Evolutionary conservation across 2,888 invertebrate species (phyloP).

Genomic region (Neoaliturus tenellus): DNA sequence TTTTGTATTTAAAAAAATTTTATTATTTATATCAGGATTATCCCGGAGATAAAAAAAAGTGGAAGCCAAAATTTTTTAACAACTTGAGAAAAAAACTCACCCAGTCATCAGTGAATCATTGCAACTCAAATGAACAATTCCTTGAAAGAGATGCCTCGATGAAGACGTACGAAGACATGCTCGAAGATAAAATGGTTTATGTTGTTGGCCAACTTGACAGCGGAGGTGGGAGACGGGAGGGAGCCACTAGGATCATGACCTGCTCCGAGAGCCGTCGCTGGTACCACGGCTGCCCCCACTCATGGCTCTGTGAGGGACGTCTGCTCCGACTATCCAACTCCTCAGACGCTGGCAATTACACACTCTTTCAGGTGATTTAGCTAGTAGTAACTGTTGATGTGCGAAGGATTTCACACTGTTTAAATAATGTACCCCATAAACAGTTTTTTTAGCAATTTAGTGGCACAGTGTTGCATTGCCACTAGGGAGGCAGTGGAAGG

Average conservation of each 20-base stretch:
- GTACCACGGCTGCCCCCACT: conserved; percentile 93
- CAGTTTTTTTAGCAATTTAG: too few relatives aligned
- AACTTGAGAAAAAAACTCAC: not conserved
- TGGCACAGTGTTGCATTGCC: too few relatives aligned
- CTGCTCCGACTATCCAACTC: conserved; percentile 91
- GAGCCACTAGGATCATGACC: conserved; percentile 89
- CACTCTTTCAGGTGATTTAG: conserved; percentile 85
- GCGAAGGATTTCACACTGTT: too few relatives aligned
- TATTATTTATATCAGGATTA: too few relatives aligned
- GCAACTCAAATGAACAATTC: not conserved
- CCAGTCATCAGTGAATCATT: not conserved
- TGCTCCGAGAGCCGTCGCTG: conserved; percentile 84
- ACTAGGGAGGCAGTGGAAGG: too few relatives aligned
- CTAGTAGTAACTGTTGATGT: too few relatives aligned
- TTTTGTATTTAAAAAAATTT: too few relatives aligned
- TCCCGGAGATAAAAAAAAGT: conserved; percentile 59
- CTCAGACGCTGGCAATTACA: conserved; percentile 84
- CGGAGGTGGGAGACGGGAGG: conserved; percentile 72
- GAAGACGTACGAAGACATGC: conserved; percentile 69
- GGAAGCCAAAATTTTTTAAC: not conserved
- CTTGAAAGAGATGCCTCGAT: too few relatives aligned
- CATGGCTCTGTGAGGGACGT: conserved; percentile 96
- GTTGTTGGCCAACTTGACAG: conserved; percentile 71
- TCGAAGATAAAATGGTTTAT: conserved; percentile 70
- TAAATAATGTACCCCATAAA: too few relatives aligned